A percentile compares a stretch with the other conserved stretches of the same genome.
These are phyloP conservation scores for Brachyalestes nurse DNA, from an alignment of 2,797 vertebrate genomes.

Conservation along the genomic window DNA sequence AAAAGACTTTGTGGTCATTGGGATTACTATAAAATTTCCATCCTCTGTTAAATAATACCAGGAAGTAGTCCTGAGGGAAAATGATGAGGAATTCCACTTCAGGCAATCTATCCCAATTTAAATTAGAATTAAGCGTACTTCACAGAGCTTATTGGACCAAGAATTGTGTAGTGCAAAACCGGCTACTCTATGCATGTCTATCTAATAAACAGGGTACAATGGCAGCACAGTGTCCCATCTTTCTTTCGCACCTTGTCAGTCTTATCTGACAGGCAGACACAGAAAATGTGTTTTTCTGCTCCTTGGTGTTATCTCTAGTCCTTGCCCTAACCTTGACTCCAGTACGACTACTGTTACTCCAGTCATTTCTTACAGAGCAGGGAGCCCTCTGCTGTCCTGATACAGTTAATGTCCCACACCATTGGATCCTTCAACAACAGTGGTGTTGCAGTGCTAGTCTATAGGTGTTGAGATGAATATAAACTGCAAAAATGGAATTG, in stretches of 20 bases:
- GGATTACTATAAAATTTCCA: too few species aligned
- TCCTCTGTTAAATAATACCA: not conserved
- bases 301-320: constrained; percentile 8
- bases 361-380: constrained; percentile 17
- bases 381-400: constrained; percentile 41
- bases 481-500: not conserved
- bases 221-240: not conserved
- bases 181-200: not conserved
- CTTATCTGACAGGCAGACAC: constrained; percentile 1
- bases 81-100: constrained; percentile 4
- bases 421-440: not conserved
- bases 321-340: constrained; percentile 45
- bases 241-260: not conserved
- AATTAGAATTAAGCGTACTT: not conserved
- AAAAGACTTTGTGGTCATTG: not conserved
- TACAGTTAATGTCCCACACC: not conserved
- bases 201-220: not conserved
- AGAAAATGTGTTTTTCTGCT: constrained; percentile 13
- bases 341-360: constrained; percentile 5
- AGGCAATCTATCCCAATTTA: not conserved
- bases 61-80: not conserved
- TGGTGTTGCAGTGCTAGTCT: not conserved
- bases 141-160: not conserved
- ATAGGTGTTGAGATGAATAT: not conserved
- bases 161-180: not conserved